These are phyloP conservation scores for Tenthredo notha DNA, from an alignment of 2,888 invertebrate genomes.

Conservation along the genomic window DNA sequence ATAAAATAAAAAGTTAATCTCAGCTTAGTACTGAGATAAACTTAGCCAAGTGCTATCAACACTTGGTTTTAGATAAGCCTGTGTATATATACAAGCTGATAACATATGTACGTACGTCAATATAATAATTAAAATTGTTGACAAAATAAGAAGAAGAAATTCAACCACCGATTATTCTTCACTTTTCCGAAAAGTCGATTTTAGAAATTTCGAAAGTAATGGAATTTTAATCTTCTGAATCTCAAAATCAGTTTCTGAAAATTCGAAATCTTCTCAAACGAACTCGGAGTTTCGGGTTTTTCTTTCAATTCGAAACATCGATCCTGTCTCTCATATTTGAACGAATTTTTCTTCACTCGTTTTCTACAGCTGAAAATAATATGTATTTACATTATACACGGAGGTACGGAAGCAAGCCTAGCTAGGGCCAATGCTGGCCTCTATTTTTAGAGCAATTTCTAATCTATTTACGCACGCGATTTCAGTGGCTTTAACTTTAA, in stretches of 20 bases:
- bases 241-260: too few relatives aligned
- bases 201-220: too few relatives aligned
- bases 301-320: too few relatives aligned
- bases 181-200: too few relatives aligned
- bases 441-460: constrained; percentile 34
- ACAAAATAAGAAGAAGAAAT: not conserved
- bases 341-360: not conserved
- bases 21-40: not conserved
- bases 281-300: too few relatives aligned
- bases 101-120: not conserved
- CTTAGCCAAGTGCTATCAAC: not conserved
- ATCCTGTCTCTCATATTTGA: too few relatives aligned
- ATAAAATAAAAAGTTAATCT: not conserved
- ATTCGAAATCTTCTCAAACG: too few relatives aligned
- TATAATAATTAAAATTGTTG: not conserved
- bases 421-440: not conserved
- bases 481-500: not conserved
- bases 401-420: not conserved
- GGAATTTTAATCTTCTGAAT: too few relatives aligned
- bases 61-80: not conserved
- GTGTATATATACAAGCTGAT: not conserved
- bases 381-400: not conserved
- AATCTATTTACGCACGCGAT: constrained; percentile 33
- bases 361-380: not conserved
- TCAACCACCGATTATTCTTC: too few relatives aligned